Conservation (phyloP, 1,140 invertebrate species). For the Plodia interpunctella region DNA sequence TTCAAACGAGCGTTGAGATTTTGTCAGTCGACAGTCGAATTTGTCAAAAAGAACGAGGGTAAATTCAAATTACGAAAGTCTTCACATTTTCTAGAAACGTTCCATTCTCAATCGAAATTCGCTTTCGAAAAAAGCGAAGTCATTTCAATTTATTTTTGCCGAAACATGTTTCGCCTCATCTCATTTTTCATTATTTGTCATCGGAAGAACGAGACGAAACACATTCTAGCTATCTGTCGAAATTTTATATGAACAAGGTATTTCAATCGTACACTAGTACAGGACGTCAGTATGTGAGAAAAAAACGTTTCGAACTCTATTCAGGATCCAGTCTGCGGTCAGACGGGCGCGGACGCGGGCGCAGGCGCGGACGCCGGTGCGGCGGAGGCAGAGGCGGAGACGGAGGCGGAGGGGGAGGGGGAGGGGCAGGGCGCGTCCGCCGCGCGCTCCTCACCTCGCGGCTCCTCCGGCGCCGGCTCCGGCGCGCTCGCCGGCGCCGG, state of each 20-base stretch:
- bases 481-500: slow-evolving; percentile 14
- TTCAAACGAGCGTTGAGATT: neutral
- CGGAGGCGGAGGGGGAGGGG: slow-evolving; percentile 15
- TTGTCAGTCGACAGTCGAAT: neutral
- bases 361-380: too few species aligned
- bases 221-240: too few species aligned
- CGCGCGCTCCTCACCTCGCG: slow-evolving; percentile 16
- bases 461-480: slow-evolving; percentile 4
- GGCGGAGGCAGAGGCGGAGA: slow-evolving; percentile 14
- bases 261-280: too few species aligned
- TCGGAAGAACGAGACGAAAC: too few species aligned
- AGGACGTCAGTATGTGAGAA: neutral
- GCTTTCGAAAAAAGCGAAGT: too few species aligned
- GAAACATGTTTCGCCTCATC: too few species aligned
- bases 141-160: too few species aligned
- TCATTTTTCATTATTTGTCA: too few species aligned
- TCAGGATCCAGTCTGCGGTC: slow-evolving; percentile 4
- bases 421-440: slow-evolving; percentile 12
- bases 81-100: neutral
- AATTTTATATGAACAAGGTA: too few species aligned
- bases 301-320: neutral
- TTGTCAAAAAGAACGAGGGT: neutral
- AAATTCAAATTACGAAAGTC: neutral
- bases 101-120: slow-evolving; percentile 13
- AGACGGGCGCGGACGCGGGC: slow-evolving; percentile 21